These are phyloP conservation scores for Sisor rabdophorus DNA, from an alignment of 2,113 vertebrate species.

Conservation along the genomic window DNA sequence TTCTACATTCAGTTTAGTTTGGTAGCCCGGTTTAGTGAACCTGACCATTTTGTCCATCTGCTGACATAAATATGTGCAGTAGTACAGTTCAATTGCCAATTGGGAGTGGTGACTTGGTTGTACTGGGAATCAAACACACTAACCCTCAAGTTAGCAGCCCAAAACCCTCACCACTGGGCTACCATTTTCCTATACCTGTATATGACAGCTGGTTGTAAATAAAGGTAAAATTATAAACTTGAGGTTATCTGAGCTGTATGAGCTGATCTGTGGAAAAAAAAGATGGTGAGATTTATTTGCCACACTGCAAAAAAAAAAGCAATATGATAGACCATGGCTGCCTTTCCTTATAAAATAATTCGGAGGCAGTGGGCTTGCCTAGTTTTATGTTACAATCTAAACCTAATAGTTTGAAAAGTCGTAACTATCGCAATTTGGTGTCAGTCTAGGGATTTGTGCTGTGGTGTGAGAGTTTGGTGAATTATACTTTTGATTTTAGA, in stretches of 20 bases:
- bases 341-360: not conserved
- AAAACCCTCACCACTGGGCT: too few species aligned
- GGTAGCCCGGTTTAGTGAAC: not conserved
- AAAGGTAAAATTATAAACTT: not conserved
- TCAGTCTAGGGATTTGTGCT: not conserved
- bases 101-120: too few species aligned
- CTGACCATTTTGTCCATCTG: not conserved
- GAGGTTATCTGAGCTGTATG: too few species aligned
- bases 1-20: slow-evolving; percentile 2
- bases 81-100: too few species aligned
- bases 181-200: too few species aligned
- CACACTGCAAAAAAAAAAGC: not conserved
- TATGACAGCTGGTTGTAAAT: slow-evolving; percentile 23
- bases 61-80: slow-evolving; percentile 15
- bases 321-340: not conserved
- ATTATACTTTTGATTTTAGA: not conserved
- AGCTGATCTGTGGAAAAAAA: too few species aligned
- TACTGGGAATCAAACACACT: too few species aligned
- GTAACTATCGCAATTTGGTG: not conserved
- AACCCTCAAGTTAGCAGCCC: too few species aligned
- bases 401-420: not conserved
- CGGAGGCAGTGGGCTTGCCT: not conserved
- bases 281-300: not conserved
- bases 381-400: not conserved
- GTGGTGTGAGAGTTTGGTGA: not conserved